phyloP scores from a whole-genome alignment of 2,113 vertebrate genomes.

The Galemys pyrenaicus region DNA sequence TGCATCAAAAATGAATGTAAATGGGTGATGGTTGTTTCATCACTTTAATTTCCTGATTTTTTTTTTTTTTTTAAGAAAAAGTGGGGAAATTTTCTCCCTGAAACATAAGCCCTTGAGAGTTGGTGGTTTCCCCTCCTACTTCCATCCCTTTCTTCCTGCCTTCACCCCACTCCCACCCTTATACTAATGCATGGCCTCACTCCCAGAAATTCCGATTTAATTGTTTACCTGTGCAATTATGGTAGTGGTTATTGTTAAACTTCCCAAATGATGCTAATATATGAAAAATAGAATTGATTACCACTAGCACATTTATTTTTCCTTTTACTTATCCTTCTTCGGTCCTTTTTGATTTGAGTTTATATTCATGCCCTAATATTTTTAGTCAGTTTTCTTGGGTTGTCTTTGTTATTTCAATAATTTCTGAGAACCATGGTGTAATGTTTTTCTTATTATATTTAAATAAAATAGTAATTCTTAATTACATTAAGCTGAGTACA shows the following conservation, averaged over 20 bases:
- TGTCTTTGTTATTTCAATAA: neutral
- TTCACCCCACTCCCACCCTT: neutral
- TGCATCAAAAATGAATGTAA: neutral
- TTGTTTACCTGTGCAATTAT: neutral
- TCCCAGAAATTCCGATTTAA: neutral
- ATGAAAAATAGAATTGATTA: neutral
- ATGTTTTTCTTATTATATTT: slow-evolving; percentile 50
- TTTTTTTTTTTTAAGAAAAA: no score
- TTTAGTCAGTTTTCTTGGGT: neutral
- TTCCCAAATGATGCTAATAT: neutral
- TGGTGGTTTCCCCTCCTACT: neutral
- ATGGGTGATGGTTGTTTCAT: neutral
- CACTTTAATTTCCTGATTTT: neutral
- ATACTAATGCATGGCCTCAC: neutral
- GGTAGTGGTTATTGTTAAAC: neutral
- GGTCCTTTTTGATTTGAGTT: neutral
- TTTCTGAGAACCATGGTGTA: neutral
- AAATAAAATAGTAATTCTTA: neutral
- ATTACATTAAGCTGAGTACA: neutral
- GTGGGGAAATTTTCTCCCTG: neutral
- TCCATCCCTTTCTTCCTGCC: no score
- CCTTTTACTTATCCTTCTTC: neutral
- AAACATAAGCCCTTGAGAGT: neutral
- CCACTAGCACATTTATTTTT: neutral
- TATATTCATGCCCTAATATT: neutral